Base-by-base conservation (phyloP, 1,140 invertebrate species). In the Heliconius himera region DNA sequence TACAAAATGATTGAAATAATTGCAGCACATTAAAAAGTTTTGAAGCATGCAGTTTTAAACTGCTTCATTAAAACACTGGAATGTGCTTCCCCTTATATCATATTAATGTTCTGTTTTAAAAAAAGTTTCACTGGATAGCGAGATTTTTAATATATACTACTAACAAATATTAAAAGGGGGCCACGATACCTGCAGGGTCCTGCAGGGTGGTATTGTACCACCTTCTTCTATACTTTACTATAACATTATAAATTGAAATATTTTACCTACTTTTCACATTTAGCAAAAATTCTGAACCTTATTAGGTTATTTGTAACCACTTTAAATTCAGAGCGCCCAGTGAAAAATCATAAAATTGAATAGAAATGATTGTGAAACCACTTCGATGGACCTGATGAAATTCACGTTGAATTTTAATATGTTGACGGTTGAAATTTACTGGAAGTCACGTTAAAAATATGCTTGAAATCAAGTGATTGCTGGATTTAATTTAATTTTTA, bases 331-430 rank as follows among this genome's bases (percentile, higher is more conserved):
- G 71, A 79, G 56, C 77, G 79, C 70, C 70, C 74, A 74, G 77
- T 79, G 81, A 84, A 84, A 84, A 84, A 66, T 82, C 81, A 82
- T 84, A 84, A 84, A 84, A 84, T 82, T 84, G 83, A 84, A 84
- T 82, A 81, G 70, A 82, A 84, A 84, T 81, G 83, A 84, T 84
- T 84, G 83, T 82, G 79, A 82, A 84, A 82, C 79, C 83, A 84
- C 79, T 79, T 80, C 83, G 79, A 84, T 82, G 81, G 78, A 82
- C 81, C 76, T 78, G 73, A 78, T 46, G 74, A 76, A 70, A 79
- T 77, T 79, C 81, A 46, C 51, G 26, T 73, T 75, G 83, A 84
- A 84, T 84, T 79, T 84, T 82, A 84, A 84, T 79, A 79, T 79
- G 77, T 16, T 20, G 33, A n/a, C 33, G 26, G 22, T 66, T 26